phyloP scores from a whole-genome alignment of 2,888 invertebrate genomes.

The Trissoscelio sp. region DNA sequence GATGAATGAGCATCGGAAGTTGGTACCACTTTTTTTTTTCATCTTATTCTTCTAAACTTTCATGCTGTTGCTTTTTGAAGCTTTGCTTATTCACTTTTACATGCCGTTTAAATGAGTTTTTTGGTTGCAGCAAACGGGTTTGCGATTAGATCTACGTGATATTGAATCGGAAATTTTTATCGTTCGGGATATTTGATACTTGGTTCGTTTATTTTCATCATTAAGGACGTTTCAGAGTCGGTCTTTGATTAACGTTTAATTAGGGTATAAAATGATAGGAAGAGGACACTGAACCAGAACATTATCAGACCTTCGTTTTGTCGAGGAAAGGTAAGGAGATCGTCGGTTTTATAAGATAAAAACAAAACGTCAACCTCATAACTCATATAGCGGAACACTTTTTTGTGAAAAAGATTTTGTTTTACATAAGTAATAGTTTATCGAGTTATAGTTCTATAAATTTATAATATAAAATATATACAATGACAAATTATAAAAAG shows the following conservation, averaged over 20 bases:
- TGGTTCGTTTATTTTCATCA: slow-evolving; percentile 9
- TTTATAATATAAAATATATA: no score
- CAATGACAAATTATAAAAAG: no score
- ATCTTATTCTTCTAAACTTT: not conserved
- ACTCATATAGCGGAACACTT: not conserved
- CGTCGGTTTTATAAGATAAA: not conserved
- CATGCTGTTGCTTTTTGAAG: not conserved
- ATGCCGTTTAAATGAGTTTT: slow-evolving; percentile 6
- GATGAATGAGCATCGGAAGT: slow-evolving; percentile 7
- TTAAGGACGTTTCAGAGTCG: slow-evolving; percentile 27
- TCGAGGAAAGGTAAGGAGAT: not conserved
- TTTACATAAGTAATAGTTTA: no score
- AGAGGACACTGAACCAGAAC: slow-evolving; percentile 27
- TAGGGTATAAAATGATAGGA: slow-evolving; percentile 34
- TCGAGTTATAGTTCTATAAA: no score
- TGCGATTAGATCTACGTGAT: slow-evolving; percentile 30
- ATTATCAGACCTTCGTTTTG: slow-evolving; percentile 13
- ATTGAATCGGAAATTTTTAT: slow-evolving; percentile 12
- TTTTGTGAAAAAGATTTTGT: not conserved
- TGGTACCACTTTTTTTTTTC: not conserved
- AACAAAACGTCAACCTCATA: not conserved
- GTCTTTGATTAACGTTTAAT: slow-evolving; percentile 49
- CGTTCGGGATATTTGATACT: slow-evolving; percentile 21
- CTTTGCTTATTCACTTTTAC: slow-evolving; percentile 2
- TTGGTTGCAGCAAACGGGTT: slow-evolving; percentile 24